phyloP scores from a whole-genome alignment of 2,797 vertebrate species.

The Sebastolobus alascanus region DNA sequence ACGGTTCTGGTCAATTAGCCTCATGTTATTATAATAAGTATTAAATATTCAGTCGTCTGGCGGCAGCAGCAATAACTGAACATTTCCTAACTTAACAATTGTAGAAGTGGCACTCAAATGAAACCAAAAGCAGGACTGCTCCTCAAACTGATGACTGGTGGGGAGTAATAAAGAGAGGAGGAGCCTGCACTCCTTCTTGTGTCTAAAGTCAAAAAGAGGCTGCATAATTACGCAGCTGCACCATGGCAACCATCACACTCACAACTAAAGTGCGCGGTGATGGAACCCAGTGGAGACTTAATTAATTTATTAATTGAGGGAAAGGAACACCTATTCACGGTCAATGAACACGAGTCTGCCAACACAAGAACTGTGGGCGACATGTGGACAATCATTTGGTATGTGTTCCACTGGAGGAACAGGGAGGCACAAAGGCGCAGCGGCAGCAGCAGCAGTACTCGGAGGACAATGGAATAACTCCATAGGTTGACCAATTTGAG shows the following conservation, averaged over 20 bases:
- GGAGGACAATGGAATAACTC: constrained; percentile 61
- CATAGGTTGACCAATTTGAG: constrained; percentile 57
- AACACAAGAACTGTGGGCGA: constrained; percentile 58
- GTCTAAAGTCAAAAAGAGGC: constrained; percentile 49
- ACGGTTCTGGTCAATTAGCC: not conserved
- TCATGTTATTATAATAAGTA: not conserved
- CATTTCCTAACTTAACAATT: not conserved
- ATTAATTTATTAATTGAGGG: constrained; percentile 70
- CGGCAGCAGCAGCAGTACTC: constrained; percentile 36
- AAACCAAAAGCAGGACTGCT: constrained; percentile 25
- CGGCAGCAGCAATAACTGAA: not conserved
- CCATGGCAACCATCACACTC: constrained; percentile 75
- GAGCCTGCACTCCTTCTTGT: constrained; percentile 38
- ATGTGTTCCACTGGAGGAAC: constrained; percentile 45
- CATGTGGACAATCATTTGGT: constrained; percentile 63
- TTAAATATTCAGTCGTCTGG: not conserved
- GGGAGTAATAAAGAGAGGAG: constrained; percentile 28
- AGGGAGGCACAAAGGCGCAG: constrained; percentile 65
- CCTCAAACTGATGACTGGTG: constrained; percentile 36
- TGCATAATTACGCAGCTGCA: constrained; percentile 51
- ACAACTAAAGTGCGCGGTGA: constrained; percentile 46
- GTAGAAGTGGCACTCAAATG: not conserved
- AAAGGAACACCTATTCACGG: constrained; percentile 66
- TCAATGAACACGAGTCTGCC: constrained; percentile 55
- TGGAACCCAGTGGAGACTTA: constrained; percentile 59